phyloP scores from a whole-genome alignment of 2,888 invertebrate genomes.

The Diloba caeruleocephala region DNA sequence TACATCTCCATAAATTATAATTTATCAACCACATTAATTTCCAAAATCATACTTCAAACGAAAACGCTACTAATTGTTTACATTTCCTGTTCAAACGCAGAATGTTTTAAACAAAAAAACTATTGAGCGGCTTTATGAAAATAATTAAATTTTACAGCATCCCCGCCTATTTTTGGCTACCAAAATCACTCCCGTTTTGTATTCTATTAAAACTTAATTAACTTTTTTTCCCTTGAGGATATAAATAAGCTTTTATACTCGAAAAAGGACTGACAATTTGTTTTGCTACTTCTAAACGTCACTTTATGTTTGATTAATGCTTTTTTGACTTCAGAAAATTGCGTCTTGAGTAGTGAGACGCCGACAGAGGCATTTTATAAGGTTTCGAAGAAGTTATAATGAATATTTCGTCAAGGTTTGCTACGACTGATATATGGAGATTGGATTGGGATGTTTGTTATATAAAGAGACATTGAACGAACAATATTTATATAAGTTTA shows the following conservation, averaged over 20 bases:
- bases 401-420: slow-evolving; percentile 59
- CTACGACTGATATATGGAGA: slow-evolving; percentile 48
- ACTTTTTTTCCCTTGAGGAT: slow-evolving; percentile 83
- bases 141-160: slow-evolving; percentile 88
- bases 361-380: slow-evolving; percentile 68
- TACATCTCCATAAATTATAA: slow-evolving; percentile 51
- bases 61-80: slow-evolving; percentile 75
- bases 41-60: slow-evolving; percentile 42
- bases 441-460: slow-evolving; percentile 40
- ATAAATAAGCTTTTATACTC: slow-evolving; percentile 77
- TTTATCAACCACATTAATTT: slow-evolving; percentile 48
- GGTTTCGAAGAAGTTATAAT: slow-evolving; percentile 59
- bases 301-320: slow-evolving; percentile 87
- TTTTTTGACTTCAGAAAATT: slow-evolving; percentile 79
- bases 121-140: slow-evolving; percentile 75
- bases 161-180: slow-evolving; percentile 89
- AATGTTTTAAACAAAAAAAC: slow-evolving; percentile 65
- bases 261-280: slow-evolving; percentile 83
- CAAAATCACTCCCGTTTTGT: slow-evolving; percentile 86
- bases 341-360: slow-evolving; percentile 72
- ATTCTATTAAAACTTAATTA: slow-evolving; percentile 90
- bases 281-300: slow-evolving; percentile 88
- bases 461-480: slow-evolving; percentile 10
- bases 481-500: not conserved
- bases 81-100: slow-evolving; percentile 77